Conservation (phyloP, 2,888 invertebrate genomes). For the Drosophila ustulata region DNA sequence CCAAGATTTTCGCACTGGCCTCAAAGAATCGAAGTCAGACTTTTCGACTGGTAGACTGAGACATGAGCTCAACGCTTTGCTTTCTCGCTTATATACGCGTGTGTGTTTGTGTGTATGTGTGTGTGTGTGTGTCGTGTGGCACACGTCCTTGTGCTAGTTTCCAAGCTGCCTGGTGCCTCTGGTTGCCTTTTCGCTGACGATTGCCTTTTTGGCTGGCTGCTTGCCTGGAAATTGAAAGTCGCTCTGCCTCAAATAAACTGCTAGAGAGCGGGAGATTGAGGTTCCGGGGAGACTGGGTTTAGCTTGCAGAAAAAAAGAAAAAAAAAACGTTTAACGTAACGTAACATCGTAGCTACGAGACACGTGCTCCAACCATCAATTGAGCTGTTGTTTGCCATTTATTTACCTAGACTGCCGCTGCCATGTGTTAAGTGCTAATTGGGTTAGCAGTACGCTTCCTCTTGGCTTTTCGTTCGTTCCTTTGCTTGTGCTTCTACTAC, state of each 20-base stretch:
- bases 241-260: conserved; percentile 19
- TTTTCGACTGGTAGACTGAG: no score
- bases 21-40: conserved; percentile 30
- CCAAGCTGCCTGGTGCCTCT: conserved; percentile 57
- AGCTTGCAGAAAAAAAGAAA: conserved; percentile 12
- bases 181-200: conserved; percentile 71
- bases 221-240: conserved; percentile 75
- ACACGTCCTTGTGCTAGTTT: conserved; percentile 80
- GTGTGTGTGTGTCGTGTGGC: conserved; percentile 32
- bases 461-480: not conserved
- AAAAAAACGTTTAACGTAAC: conserved; percentile 74
- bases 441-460: conserved; percentile 61
- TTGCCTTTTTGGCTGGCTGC: conserved; percentile 73
- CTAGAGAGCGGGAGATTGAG: not conserved
- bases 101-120: conserved; percentile 11
- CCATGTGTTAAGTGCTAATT: conserved; percentile 79
- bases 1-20: conserved; percentile 63
- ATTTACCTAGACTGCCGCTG: conserved; percentile 67
- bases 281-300: not conserved
- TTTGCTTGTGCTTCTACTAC: not conserved
- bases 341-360: conserved; percentile 58
- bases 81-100: not conserved
- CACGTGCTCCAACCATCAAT: conserved; percentile 76
- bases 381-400: conserved; percentile 75
- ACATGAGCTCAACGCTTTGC: conserved; percentile 6